Conservation (phyloP, 1,140 invertebrate genomes). For the Drosophila pectinifera region DNA sequence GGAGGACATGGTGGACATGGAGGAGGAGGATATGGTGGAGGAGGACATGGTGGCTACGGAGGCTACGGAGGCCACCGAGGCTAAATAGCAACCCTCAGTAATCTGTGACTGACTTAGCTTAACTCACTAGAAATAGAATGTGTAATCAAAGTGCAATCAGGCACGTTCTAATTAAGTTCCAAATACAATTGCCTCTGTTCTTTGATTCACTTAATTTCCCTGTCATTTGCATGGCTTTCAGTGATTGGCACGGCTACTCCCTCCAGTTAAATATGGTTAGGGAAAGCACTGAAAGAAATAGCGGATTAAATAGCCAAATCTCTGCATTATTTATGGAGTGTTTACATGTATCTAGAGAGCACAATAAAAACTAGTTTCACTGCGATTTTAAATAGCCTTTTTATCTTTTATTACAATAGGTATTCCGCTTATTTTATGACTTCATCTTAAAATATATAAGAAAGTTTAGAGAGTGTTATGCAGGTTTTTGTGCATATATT, state of each 20-base stretch:
- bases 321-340: neutral
- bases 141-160: constrained; percentile 41
- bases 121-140: constrained; percentile 33
- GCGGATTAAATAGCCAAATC: neutral
- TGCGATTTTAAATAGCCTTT: neutral
- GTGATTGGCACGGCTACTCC: constrained; percentile 17
- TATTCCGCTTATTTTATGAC: neutral
- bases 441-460: neutral
- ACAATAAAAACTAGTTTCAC: neutral
- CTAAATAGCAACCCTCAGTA: constrained; percentile 7
- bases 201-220: constrained; percentile 46
- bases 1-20: constrained; percentile 13
- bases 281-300: neutral
- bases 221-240: constrained; percentile 43
- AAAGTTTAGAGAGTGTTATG: neutral
- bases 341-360: too few relatives aligned
- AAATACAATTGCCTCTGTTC: constrained; percentile 27
- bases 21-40: constrained; percentile 1
- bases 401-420: neutral
- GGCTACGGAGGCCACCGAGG: constrained; percentile 6
- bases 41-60: neutral
- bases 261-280: constrained; percentile 2
- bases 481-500: too few relatives aligned
- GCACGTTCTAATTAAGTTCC: constrained; percentile 43
- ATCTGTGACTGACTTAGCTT: constrained; percentile 43